Conservation (phyloP, 1,140 invertebrate species). For the Temnothorax curvispinosus region DNA sequence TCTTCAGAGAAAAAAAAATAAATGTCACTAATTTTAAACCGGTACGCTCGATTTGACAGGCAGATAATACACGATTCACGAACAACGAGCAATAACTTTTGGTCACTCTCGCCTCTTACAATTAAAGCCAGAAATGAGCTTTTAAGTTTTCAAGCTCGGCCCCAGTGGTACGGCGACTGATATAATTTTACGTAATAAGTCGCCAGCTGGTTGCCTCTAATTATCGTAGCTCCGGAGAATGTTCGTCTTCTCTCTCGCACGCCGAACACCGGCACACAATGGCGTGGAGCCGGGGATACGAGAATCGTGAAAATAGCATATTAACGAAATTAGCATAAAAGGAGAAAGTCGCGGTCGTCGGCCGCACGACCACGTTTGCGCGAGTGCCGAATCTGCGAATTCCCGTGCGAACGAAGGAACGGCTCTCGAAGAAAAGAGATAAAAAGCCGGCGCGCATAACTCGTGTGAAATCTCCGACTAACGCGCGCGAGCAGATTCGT, state of each 20-base stretch:
- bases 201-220: slow-evolving; percentile 33
- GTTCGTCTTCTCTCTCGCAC: slow-evolving; percentile 18
- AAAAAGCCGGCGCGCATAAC: slow-evolving; percentile 42
- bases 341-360: slow-evolving; percentile 83
- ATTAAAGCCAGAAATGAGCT: background rate
- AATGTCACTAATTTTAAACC: slow-evolving; percentile 15
- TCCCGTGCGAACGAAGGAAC: slow-evolving; percentile 29
- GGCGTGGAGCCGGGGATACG: slow-evolving; percentile 56
- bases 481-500: background rate
- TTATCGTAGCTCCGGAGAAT: slow-evolving; percentile 49
- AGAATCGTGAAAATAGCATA: slow-evolving; percentile 81
- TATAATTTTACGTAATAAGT: slow-evolving; percentile 62
- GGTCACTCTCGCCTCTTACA: background rate
- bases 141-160: background rate
- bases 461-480: slow-evolving; percentile 20
- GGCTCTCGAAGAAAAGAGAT: slow-evolving; percentile 34
- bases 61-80: background rate
- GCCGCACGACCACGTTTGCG: slow-evolving; percentile 75
- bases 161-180: background rate
- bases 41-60: background rate
- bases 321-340: slow-evolving; percentile 84
- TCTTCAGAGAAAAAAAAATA: background rate
- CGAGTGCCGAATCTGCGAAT: slow-evolving; percentile 74
- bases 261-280: slow-evolving; percentile 22
- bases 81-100: background rate